Evolutionary conservation across 2,113 vertebrate genomes (phyloP).

Genomic region (Rhabdornis inornatus): DNA sequence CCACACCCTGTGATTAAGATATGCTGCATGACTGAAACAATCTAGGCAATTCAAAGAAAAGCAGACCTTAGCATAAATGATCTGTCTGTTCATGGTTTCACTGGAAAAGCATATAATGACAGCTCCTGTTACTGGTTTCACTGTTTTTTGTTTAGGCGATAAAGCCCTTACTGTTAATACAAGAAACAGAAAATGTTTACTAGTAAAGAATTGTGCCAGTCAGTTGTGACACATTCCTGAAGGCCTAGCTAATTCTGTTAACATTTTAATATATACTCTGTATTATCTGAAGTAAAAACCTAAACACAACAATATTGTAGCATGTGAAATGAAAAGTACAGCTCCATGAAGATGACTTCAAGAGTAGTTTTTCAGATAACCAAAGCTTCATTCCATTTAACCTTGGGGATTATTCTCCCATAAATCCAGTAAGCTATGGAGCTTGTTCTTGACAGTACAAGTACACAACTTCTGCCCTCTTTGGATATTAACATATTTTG

Average conservation of each 20-base stretch:
- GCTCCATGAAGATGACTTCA: not conserved
- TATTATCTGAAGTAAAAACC: not conserved
- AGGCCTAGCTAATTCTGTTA: slow-evolving; percentile 11
- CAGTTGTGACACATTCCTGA: not conserved
- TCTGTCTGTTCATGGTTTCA: slow-evolving; percentile 20
- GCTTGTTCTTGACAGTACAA: not conserved
- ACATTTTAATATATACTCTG: not conserved
- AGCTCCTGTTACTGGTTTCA: slow-evolving; percentile 14
- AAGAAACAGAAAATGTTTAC: slow-evolving; percentile 34
- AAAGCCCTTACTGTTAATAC: slow-evolving; percentile 53
- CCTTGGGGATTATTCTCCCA: not conserved
- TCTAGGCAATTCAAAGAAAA: slow-evolving; percentile 4
- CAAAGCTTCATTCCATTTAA: not conserved
- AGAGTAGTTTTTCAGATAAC: not conserved
- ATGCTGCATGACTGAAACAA: slow-evolving; percentile 25
- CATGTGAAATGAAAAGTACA: slow-evolving; percentile 1
- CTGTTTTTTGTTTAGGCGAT: slow-evolving; percentile 21
- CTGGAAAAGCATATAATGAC: slow-evolving; percentile 11
- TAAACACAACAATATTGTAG: not conserved
- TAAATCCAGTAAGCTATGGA: not conserved
- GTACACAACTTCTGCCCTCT: not conserved
- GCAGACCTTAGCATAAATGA: not conserved
- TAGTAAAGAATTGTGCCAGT: not conserved
- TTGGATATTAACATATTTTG: not conserved
- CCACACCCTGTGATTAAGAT: slow-evolving; percentile 4